phyloP scores from a whole-genome alignment of 2,888 invertebrate genomes.

The Hydrotaea diabolus region DNA sequence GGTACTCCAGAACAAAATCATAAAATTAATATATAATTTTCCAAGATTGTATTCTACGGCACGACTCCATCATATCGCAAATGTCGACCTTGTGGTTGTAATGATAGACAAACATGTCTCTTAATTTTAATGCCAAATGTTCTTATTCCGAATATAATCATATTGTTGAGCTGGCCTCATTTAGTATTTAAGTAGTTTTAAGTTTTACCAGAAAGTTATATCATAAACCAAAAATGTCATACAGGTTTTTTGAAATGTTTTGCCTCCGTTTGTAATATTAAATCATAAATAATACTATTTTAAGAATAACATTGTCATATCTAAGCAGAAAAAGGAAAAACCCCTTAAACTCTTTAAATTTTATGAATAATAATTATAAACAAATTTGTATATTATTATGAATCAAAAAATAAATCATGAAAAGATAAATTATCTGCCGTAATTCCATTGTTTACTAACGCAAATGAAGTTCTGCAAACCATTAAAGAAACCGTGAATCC shows the following conservation, averaged over 20 bases:
- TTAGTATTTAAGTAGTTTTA: constrained; percentile 21
- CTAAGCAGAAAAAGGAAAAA: not conserved
- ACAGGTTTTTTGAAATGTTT: not conserved
- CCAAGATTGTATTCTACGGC: not conserved
- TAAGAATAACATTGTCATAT: not conserved
- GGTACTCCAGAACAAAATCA: not conserved
- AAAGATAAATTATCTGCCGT: too few species aligned
- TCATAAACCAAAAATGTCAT: constrained; percentile 6
- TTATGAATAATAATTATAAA: not conserved
- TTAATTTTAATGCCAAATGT: constrained; percentile 13
- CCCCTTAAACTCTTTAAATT: not conserved
- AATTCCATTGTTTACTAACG: too few species aligned
- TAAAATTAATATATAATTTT: not conserved
- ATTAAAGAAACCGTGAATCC: too few species aligned
- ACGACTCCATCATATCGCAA: constrained; percentile 4
- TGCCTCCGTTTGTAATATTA: not conserved
- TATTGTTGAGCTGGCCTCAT: constrained; percentile 17
- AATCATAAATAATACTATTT: too few species aligned
- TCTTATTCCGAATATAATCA: constrained; percentile 16
- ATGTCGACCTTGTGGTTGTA: constrained; percentile 19
- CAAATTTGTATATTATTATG: not conserved
- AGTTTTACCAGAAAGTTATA: constrained; percentile 1
- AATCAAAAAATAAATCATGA: not conserved
- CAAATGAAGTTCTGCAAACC: too few species aligned
- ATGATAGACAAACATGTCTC: constrained; percentile 7